Base-by-base conservation (phyloP, 2,113 vertebrate genomes). In the Manacus vitellinus region DNA sequence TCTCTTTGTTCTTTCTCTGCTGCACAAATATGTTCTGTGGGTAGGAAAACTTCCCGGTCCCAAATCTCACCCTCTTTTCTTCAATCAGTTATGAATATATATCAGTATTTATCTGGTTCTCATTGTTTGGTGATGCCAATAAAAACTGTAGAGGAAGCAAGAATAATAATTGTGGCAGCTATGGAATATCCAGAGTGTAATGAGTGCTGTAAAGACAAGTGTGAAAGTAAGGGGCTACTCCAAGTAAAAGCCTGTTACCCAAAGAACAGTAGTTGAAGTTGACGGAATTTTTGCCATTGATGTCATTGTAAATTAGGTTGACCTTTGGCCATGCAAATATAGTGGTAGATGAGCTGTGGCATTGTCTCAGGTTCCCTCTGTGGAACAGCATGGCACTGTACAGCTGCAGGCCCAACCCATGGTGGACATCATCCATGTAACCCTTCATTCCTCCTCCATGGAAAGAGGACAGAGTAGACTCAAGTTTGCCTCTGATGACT, bases 1-100 rank as follows among this genome's bases (percentile, higher is more conserved):
- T 75, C 76, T 30, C 44, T 89, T 81, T 52, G 47, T 72, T 84
- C 89, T 89, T 68, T 85, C 72, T 54, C 74, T 84, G 66, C 56
- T 78, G 31, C 1, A 1, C 58, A 72, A 55, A 89, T 47, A 47
- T 14, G 0, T 68, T 95, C 58, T 31, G 9, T 33, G 56, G 28
- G 56, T 58, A 89, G 70, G 75, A 93, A 85, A 81, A n/a, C 61
- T 91, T 77, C 27, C 37, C 55, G 52, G 47, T 65, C 61, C 44
- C 68, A 75, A 91, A 93, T 56, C 24, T 88, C 63, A 44, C 21
- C 24, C 27, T 19, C 33, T 54, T 70, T 87, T 80, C 51, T 91
- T 73, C 55, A 85, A 73, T 74, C 0, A 0, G 30, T 65, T 92
- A 31, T 82, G 63, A 84, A 70, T 91, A 58, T 31, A 30, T 77